Evolutionary conservation across 2,888 invertebrate genomes (phyloP).

Genomic region (Dexiosoma caninum): DNA sequence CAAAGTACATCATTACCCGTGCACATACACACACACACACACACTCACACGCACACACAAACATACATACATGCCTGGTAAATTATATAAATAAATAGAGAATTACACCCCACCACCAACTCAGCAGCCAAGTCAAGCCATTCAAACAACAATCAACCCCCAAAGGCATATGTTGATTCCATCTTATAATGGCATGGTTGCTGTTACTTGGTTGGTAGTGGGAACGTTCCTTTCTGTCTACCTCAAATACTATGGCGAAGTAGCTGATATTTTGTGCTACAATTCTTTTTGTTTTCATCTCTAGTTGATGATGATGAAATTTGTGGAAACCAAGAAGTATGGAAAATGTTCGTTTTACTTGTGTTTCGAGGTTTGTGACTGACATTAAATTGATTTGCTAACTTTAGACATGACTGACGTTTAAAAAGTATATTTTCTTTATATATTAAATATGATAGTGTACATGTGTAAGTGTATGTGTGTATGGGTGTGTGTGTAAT

Average conservation of each 20-base stretch:
- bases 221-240: constrained; percentile 26
- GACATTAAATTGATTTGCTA: constrained; percentile 77
- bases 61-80: background rate
- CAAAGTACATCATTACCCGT: constrained; percentile 41
- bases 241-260: constrained; percentile 19
- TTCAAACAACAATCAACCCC: constrained; percentile 35
- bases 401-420: constrained; percentile 74
- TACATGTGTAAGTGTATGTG: background rate
- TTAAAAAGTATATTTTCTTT: constrained; percentile 60
- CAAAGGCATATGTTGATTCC: constrained; percentile 58
- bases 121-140: constrained; percentile 7
- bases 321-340: constrained; percentile 67
- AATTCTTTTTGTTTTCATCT: background rate
- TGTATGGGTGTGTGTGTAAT: background rate
- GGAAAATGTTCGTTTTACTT: constrained; percentile 50
- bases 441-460: constrained; percentile 37
- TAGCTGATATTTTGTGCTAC: constrained; percentile 13
- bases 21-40: constrained; percentile 13
- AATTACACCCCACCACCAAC: constrained; percentile 24
- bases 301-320: constrained; percentile 73
- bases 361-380: constrained; percentile 68
- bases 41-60: background rate
- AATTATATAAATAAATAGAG: constrained; percentile 19
- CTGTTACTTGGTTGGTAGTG: background rate
- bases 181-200: constrained; percentile 24